A percentile compares a stretch with the other conserved stretches of the same genome.
Evolutionary conservation across 2,797 vertebrate species (phyloP).

Genomic region (Acanthis flammea): DNA sequence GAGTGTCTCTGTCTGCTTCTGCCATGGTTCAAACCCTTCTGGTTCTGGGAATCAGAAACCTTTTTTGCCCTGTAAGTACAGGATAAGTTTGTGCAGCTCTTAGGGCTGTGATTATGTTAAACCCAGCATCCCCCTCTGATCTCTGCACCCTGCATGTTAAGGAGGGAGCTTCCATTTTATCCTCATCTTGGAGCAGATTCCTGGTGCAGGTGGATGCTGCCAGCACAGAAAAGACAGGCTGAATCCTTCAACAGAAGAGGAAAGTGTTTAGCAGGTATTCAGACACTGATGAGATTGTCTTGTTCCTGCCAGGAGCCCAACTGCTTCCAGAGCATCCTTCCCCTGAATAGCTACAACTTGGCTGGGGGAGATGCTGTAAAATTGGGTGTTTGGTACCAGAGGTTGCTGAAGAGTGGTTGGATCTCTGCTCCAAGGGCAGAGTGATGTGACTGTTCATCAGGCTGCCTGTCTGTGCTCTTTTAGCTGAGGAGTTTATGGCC

Average conservation of each 20-base stretch:
- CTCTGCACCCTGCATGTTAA: too few relatives aligned
- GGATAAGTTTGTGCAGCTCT: background rate
- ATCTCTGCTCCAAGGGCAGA: background rate
- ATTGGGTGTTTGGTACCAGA: background rate
- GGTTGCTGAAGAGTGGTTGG: rapidly evolving
- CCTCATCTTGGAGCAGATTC: background rate
- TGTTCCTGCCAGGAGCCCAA: background rate
- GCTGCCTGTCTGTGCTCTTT: background rate
- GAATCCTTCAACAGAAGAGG: background rate
- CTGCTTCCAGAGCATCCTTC: background rate
- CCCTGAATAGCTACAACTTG: background rate
- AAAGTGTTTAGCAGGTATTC: background rate
- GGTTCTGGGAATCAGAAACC: background rate
- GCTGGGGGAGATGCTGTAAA: background rate
- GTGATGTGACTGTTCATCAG: rapidly evolving
- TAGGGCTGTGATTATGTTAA: background rate
- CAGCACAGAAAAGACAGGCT: background rate
- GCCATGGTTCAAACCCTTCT: background rate
- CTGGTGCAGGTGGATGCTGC: background rate
- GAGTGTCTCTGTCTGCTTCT: background rate
- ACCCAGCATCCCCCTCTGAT: background rate
- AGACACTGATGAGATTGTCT: background rate
- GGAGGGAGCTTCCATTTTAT: background rate
- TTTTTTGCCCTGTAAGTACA: rapidly evolving
- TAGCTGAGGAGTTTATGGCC: background rate